Evolutionary conservation across 2,888 invertebrate species (phyloP), one percentile per base, ranked within the genome.

Genomic region (Myopa tessellatipennis): DNA sequence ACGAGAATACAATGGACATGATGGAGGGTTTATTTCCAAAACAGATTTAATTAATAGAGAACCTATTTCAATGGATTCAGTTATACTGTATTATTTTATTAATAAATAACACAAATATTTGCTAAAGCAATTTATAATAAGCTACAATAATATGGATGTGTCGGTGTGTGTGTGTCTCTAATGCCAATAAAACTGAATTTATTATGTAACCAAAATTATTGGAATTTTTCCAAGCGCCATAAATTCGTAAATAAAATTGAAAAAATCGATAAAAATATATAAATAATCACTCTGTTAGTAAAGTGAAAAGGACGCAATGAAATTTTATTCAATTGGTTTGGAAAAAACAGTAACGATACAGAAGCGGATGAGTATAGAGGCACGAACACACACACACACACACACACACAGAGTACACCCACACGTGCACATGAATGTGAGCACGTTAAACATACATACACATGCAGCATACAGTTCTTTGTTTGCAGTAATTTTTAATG

Each of bases 161-260:
- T 8, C 45, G 0, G 10, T 45, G 6, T 45, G 45, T 45, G 10
- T 45, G 45, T 45, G 45, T 8, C 6, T 45, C 45, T 6, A 4
- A 45, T 1, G 45, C 1, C 45, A 45, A 45, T 45, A 45, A 45
- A 45, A 45, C 45, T 10, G 45, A 45, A 45, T 45, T 45, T 45
- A 45, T 45, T 45, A 10, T 6, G 4, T 38, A 40, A 40, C 38
- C 16, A 68, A 18, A 68, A 68, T 3, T 38, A 16, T 45, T 68
- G 50, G 50, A 68, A 45, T 68, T 68, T 4, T 68, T 61, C 61
- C 61, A 61, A 61, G n/a, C 26, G 26, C 26, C 14, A 61, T 61
- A 61, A 61, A 61, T 61, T 61, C 10, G 26, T 10, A 61, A 61
- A 61, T 61, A 61, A 26, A 61, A 61, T 61, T 26, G n/a, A 5